Evolutionary conservation across 2,888 invertebrate species (phyloP), one percentile per base, ranked within the genome.

Genomic region (Hypena proboscidalis): DNA sequence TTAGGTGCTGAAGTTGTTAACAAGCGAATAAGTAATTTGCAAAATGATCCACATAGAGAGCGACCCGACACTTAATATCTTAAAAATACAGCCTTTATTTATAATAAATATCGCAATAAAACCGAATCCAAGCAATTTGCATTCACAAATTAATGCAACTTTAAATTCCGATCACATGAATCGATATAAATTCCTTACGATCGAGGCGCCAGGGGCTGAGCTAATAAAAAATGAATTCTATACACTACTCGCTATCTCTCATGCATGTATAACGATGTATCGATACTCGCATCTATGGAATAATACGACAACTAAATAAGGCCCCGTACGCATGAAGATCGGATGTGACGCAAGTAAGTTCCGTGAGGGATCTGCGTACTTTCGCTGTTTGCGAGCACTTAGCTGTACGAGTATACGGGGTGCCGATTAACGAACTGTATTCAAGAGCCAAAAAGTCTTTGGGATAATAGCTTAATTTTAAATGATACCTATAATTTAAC

Each of bases 261-360:
- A 43, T 63, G 59, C 48, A 64, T 60, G 20, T 51, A 47, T 49
- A 54, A 53, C 42, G 27, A 51, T 27, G 43, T 58, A 61, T 45
- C 43, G 27, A 54, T 58, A 50, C 11, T 32, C 22, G 14, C 48
- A 47, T 58, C 54, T 57, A 59, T 58, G 59, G 59, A 54, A 58
- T 61, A 53, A 58, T 51, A 57, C 64, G 41, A 39, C 44, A 45
- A n/a, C 66, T 67, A 58, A 64, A 67, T 67, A 66, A 62, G 67
- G 66, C 34, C 39, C 46, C 45, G 52, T 56, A 56, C 62, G 64
- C 61, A 63, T 55, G 56, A 64, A 46, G 31, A 60, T 72, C 64
- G 73, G 74, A 74, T 56, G 58, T 74, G 74, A 74, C 69, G 73
- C 65, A 74, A 70, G 53, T 54, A 51, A 61, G 72, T 74, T 80